Evolutionary conservation across 2,797 vertebrate genomes (phyloP).

Genomic region (Dryobates pubescens): DNA sequence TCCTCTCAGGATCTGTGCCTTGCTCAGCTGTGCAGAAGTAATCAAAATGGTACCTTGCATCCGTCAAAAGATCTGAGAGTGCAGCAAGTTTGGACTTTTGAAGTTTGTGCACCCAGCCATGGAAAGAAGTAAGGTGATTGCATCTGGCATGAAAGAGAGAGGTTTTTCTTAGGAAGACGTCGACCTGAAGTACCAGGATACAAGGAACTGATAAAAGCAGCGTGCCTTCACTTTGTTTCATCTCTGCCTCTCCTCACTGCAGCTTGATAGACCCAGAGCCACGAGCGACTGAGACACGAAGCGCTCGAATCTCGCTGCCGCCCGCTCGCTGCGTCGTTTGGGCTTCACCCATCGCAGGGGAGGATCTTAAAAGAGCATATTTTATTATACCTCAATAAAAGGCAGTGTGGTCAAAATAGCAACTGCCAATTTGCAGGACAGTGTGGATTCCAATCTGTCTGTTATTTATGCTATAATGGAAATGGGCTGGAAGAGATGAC

Average conservation of each 20-base stretch:
- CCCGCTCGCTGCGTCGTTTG: fast-evolving
- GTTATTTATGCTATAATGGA: slow-evolving; percentile 1
- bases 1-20: background rate
- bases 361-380: background rate
- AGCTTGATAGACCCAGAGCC: background rate
- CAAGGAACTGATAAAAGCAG: background rate
- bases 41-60: background rate
- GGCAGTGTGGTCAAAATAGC: slow-evolving; percentile 25
- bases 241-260: background rate
- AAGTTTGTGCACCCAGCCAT: background rate
- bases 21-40: background rate
- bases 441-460: background rate
- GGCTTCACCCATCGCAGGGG: background rate
- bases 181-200: background rate
- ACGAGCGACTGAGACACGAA: background rate
- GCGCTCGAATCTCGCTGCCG: background rate
- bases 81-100: background rate
- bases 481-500: slow-evolving; percentile 10
- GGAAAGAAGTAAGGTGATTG: background rate
- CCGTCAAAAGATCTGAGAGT: background rate
- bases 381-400: slow-evolving; percentile 31
- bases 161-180: slow-evolving; percentile 5
- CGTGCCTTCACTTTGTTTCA: background rate
- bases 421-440: slow-evolving; percentile 29
- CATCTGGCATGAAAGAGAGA: background rate